Conservation (phyloP, 2,797 vertebrate species). For the Enteromius treurensis region DNA sequence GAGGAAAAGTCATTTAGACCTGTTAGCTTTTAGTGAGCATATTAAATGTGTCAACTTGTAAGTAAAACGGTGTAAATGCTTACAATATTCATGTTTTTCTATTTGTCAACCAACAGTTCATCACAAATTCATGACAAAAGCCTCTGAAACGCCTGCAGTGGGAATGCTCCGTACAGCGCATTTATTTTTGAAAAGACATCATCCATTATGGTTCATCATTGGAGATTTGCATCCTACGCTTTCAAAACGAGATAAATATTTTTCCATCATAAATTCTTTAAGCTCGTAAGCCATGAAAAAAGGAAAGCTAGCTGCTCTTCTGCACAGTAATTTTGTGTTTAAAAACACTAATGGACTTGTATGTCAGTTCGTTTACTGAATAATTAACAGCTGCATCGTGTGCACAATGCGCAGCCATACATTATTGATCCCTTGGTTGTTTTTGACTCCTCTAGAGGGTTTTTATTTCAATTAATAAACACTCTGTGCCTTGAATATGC, state of each 20-base stretch:
- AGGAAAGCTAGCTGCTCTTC: constrained; percentile 61
- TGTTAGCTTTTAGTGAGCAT: constrained; percentile 81
- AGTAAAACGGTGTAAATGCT: constrained; percentile 78
- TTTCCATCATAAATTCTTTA: constrained; percentile 80
- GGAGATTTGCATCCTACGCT: constrained; percentile 74
- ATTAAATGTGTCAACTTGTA: constrained; percentile 81
- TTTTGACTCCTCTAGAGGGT: constrained; percentile 61
- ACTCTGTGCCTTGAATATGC: constrained; percentile 40
- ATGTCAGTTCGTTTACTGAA: constrained; percentile 78
- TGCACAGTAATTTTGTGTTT: constrained; percentile 64
- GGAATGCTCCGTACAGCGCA: constrained; percentile 73
- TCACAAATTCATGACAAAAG: constrained; percentile 83
- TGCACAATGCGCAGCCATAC: constrained; percentile 69
- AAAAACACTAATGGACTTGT: constrained; percentile 81
- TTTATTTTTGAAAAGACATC: constrained; percentile 80
- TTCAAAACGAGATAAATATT: constrained; percentile 79
- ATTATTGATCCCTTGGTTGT: constrained; percentile 76
- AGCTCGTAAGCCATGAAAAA: constrained; percentile 69
- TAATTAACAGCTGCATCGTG: constrained; percentile 77
- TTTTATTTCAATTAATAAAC: constrained; percentile 67
- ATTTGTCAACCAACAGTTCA: constrained; percentile 85
- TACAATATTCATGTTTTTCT: constrained; percentile 83
- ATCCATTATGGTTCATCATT: constrained; percentile 78
- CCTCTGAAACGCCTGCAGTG: constrained; percentile 71
- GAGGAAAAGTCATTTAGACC: constrained; percentile 64